Evolutionary conservation across 2,113 vertebrate species (phyloP), one percentile per base, ranked within the genome.

Genomic region (Melierax canorus): DNA sequence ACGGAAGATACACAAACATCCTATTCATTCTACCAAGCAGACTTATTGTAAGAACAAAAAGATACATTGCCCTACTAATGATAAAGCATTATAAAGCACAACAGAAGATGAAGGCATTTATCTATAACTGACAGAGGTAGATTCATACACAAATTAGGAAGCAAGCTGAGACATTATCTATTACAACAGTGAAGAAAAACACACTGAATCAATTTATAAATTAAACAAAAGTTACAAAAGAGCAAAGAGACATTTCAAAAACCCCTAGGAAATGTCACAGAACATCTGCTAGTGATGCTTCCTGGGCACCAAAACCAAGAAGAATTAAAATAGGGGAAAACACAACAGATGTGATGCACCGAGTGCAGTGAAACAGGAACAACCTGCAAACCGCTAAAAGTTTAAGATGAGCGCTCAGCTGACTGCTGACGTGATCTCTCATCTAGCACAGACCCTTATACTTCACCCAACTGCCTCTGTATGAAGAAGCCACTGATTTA

Each of bases 401-500:
- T 39, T 55, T 11, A 55, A 60, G 60, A 62, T 11, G n/a, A 84
- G 67, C 12, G 21, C 51, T 50, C 22, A 60, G 68, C n/a, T 88
- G 79, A 50, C 38, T 56, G 60, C 23, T 30, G 58, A 82, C 0
- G 2, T 30, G 39, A 38, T 7, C 14, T 26, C 55, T 68, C 79
- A 9, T 2, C 7, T 0, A 51, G 23, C 67, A 90, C 46, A 58
- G 34, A n/a, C 34, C 13, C 21, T 12, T 5, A 13, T 0, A 26
- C 15, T 34, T 71, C 60, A 75, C 27, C 21, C 53, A 50, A 10
- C 13, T 11, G 39, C 22, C 27, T n/a, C 53, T 36, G 10, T 6
- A 26, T 1, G 8, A 75, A 72, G 13, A 76, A 7, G 23, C 6
- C 50, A 38, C 39, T 55, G 50, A 45, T 22, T 45, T 27, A 32